Conservation (phyloP, 2,113 vertebrate species). For the Physeter macrocephalus region DNA sequence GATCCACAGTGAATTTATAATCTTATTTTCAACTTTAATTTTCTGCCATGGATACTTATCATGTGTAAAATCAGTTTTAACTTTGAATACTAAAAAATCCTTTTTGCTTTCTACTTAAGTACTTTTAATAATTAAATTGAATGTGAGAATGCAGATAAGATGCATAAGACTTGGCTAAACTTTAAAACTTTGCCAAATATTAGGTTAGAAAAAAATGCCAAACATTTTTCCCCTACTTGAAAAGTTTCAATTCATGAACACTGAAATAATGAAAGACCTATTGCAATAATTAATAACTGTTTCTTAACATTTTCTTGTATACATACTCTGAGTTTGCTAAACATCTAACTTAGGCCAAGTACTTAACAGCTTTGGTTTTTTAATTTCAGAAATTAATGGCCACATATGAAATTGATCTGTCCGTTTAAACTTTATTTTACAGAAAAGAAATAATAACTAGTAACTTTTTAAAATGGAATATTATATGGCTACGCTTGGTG, state of each 20-base stretch:
- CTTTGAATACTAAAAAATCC: slow-evolving; percentile 25
- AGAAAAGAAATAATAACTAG: background rate
- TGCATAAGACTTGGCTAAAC: background rate
- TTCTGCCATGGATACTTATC: slow-evolving; percentile 8
- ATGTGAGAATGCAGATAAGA: background rate
- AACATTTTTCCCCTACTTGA: background rate
- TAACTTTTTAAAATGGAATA: background rate
- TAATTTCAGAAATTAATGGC: slow-evolving; percentile 19
- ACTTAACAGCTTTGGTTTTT: slow-evolving; percentile 24
- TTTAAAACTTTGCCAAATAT: slow-evolving; percentile 17
- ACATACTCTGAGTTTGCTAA: background rate
- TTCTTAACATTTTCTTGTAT: background rate
- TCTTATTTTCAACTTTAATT: slow-evolving; percentile 29
- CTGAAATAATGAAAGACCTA: background rate
- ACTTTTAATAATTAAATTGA: slow-evolving; percentile 38
- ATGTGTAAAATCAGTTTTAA: slow-evolving; percentile 34
- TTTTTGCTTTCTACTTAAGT: background rate
- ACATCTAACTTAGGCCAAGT: background rate
- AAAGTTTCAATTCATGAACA: slow-evolving; percentile 13
- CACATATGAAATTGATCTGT: background rate
- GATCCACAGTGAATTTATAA: background rate
- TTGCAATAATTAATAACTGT: background rate
- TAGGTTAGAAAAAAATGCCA: background rate
- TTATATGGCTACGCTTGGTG: slow-evolving; percentile 34
- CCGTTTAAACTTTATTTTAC: background rate